These are phyloP conservation scores for Pseudolycoriella hygida DNA, from an alignment of 2,888 invertebrate species.

Conservation along the genomic window DNA sequence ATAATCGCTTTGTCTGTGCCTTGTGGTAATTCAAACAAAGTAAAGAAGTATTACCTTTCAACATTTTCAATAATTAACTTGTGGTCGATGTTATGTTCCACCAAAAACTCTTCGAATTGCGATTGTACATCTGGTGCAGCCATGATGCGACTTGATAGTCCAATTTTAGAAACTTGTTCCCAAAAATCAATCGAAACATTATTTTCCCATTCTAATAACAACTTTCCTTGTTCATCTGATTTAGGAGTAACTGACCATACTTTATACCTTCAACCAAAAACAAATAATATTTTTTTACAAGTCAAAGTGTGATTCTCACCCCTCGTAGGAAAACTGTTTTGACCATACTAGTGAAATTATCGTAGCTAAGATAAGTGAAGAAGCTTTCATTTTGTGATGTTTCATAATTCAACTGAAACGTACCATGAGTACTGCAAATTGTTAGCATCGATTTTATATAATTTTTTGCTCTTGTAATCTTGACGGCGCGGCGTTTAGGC, in stretches of 20 bases:
- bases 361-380: too few species aligned
- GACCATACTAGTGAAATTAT: too few species aligned
- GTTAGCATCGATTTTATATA: too few species aligned
- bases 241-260: constrained; percentile 7
- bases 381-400: too few species aligned
- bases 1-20: too few species aligned
- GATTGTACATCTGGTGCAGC: constrained; percentile 2
- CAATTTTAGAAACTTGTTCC: not conserved
- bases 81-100: not conserved
- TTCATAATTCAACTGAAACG: too few species aligned
- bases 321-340: too few species aligned
- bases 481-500: too few species aligned
- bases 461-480: too few species aligned
- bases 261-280: constrained; percentile 6
- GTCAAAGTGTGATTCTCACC: too few species aligned
- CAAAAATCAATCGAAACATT: constrained; percentile 6
- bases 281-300: too few species aligned
- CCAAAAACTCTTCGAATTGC: not conserved
- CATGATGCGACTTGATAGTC: constrained; percentile 4
- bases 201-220: constrained; percentile 1
- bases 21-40: not conserved
- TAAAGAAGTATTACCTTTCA: not conserved
- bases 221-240: not conserved
- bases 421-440: too few species aligned
- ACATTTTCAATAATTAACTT: constrained; percentile 3